Evolutionary conservation across 2,113 vertebrate genomes (phyloP), one percentile per base, ranked within the genome.

Genomic region (Motacilla tschutschensis): DNA sequence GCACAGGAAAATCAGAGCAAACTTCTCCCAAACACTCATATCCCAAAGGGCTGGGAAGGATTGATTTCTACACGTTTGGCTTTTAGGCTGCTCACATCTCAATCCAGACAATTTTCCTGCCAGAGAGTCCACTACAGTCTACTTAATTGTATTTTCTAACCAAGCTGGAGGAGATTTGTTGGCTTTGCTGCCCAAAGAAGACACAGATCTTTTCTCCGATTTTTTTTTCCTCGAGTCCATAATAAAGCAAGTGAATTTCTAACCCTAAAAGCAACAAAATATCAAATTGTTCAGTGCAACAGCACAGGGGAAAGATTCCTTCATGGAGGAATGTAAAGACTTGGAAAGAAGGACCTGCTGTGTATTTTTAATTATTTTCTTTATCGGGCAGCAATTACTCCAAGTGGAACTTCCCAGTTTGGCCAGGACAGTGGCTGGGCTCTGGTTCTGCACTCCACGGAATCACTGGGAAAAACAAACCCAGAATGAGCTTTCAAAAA

Each of bases 131-230:
- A 93, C 95, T 96, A 67, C 74, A 88, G 83, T 93, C 84, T 70
- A 78, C 79, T 95, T 97, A 96, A 97, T 96, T 96, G 93, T 95
- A 73, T 97, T 97, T 96, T 95, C 93, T 92, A 95, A 85, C 71
- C 82, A 89, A 93, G 90, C 63, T 88, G 82, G 82, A 86, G 88
- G 88, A 95, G 92, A 95, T 96, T 94, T 95, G 92, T 94, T 95
- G 96, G 90, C 78, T 91, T 95, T 94, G 35, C 92, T 88, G 88
- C 83, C 91, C 92, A 91, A 89, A 92, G 70, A 76, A 82, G 87
- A 91, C 69, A 94, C 88, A 80, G 94, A 84, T 84, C 83, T 95
- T 79, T 73, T 90, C 76, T 85, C 75, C 88, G 62, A 1, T 91
- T 81, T 69, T 81, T 44, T 82, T 90, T 57, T 54, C 77, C 83